phyloP scores from a whole-genome alignment of 2,113 vertebrate species.

The Amblyopsis rosae region DNA sequence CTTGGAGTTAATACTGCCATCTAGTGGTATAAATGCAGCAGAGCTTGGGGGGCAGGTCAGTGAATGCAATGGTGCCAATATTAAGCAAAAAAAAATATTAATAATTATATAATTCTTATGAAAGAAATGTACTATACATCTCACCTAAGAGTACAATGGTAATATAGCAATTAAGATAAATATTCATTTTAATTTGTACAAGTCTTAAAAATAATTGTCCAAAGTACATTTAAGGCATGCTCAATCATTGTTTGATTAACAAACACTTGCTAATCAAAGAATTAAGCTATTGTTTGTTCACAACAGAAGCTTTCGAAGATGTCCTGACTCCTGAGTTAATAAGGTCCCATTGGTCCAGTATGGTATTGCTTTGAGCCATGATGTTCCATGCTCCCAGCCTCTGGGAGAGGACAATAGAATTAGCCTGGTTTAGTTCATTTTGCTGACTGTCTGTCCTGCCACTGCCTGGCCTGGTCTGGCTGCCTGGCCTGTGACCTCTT shows the following conservation, averaged over 20 bases:
- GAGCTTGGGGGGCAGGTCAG: too few species aligned
- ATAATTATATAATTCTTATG: too few species aligned
- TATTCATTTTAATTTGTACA: too few species aligned
- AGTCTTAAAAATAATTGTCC: too few species aligned
- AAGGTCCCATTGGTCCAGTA: conserved; percentile 50
- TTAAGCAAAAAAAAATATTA: too few species aligned
- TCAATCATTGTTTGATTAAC: conserved; percentile 26
- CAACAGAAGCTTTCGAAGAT: conserved; percentile 3
- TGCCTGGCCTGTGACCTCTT: conserved; percentile 68
- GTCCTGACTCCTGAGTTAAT: conserved; percentile 49
- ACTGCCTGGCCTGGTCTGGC: conserved; percentile 43
- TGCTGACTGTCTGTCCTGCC: conserved; percentile 48
- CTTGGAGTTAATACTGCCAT: conserved; percentile 30
- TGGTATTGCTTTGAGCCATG: conserved; percentile 62
- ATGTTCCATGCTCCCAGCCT: conserved; percentile 49
- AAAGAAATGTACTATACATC: too few species aligned
- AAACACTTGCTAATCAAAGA: conserved; percentile 43
- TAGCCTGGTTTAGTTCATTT: conserved; percentile 71
- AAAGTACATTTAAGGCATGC: too few species aligned
- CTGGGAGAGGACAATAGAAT: conserved; percentile 62
- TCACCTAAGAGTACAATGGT: too few species aligned
- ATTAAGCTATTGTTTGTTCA: conserved; percentile 31
- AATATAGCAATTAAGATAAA: too few species aligned
- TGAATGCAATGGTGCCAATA: too few species aligned
- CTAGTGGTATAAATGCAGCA: neutral